A percentile compares a stretch with the other conserved stretches of the same genome.
These are phyloP conservation scores for Didymodactylos carnosus DNA, from an alignment of 2,888 invertebrate species.

Conservation along the genomic window DNA sequence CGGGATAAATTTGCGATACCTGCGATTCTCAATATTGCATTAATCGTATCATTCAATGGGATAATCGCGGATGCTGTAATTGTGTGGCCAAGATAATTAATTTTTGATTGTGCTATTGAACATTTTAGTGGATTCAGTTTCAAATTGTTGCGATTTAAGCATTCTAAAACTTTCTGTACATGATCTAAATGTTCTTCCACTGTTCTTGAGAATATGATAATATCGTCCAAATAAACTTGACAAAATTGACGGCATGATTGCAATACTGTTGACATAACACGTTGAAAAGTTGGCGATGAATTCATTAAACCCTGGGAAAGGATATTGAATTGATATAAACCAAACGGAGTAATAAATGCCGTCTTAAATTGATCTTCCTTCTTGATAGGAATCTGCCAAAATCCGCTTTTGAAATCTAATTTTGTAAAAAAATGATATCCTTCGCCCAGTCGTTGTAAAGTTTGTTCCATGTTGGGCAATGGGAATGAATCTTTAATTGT, in stretches of 20 bases:
- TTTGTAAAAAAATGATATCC: neutral
- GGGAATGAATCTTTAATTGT: neutral
- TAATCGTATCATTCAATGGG: neutral
- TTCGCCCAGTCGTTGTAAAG: neutral
- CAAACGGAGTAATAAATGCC: neutral
- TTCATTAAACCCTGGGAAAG: neutral
- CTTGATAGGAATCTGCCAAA: neutral
- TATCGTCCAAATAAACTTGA: neutral
- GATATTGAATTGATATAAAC: neutral
- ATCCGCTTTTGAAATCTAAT: neutral
- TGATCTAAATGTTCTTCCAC: neutral
- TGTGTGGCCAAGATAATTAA: neutral
- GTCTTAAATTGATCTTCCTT: neutral
- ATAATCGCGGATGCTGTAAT: neutral
- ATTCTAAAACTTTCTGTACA: neutral
- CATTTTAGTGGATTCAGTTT: neutral
- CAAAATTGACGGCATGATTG: neutral
- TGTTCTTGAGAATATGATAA: neutral
- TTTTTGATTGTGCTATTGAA: neutral
- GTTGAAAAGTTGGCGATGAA: neutral
- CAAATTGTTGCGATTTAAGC: neutral
- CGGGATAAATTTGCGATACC: neutral
- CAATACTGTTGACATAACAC: neutral
- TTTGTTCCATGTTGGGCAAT: neutral
- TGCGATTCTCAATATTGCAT: neutral